Conservation (phyloP, 2,797 vertebrate species). For the Alcedo atthis region DNA sequence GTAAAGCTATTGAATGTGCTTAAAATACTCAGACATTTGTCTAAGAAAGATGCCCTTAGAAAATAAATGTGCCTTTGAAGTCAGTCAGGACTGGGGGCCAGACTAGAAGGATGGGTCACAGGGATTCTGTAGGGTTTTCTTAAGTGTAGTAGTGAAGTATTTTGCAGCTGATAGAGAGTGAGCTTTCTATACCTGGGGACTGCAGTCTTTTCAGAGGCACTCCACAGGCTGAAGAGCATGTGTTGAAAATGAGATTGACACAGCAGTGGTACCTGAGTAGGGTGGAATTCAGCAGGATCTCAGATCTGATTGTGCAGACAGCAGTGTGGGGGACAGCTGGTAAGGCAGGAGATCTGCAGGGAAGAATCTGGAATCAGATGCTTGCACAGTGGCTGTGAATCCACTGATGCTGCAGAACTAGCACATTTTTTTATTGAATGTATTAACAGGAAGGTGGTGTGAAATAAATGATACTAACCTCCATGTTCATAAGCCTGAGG, state of each 20-base stretch:
- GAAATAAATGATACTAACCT: not conserved
- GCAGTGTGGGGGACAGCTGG: not conserved
- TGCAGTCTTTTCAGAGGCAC: not conserved
- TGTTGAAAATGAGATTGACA: not conserved
- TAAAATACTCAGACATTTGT: not conserved
- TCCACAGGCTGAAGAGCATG: not conserved
- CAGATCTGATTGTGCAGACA: not conserved
- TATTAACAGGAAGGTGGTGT: not conserved
- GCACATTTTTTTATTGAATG: not conserved
- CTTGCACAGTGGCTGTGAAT: not conserved
- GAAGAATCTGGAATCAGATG: not conserved
- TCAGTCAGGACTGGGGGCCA: fast-evolving
- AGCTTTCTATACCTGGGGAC: not conserved
- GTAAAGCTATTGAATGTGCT: not conserved
- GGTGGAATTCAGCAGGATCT: not conserved
- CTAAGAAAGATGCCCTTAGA: not conserved
- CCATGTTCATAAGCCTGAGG: not conserved
- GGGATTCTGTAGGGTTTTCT: not conserved
- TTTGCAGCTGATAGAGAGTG: not conserved
- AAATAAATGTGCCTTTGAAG: not conserved
- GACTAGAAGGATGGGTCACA: not conserved
- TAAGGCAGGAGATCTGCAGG: not conserved
- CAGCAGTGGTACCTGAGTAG: not conserved
- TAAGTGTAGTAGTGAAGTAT: not conserved
- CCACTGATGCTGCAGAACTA: not conserved